phyloP scores from a whole-genome alignment of 2,113 vertebrate genomes.

The Hyperoodon ampullatus region DNA sequence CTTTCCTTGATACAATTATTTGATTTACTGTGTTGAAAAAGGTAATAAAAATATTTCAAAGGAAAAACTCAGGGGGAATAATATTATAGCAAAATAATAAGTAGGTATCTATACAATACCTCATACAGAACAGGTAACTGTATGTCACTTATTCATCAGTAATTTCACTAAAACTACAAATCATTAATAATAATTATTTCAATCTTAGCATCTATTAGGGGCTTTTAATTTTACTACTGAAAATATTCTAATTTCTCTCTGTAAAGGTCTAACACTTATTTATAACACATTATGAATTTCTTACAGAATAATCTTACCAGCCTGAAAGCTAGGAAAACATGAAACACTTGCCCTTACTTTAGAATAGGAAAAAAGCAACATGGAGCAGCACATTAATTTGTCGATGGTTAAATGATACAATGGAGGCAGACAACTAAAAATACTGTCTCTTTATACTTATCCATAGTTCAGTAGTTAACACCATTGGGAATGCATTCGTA shows the following conservation, averaged over 20 bases:
- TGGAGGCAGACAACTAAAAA: neutral
- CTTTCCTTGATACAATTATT: neutral
- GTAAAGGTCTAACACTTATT: neutral
- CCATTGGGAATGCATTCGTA: neutral
- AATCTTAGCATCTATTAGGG: neutral
- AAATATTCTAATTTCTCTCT: conserved; percentile 4
- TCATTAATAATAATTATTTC: neutral
- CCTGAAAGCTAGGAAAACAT: neutral
- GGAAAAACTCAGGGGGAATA: neutral
- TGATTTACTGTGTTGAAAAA: neutral
- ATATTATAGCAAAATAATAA: neutral
- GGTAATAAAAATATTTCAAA: neutral
- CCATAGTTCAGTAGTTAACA: neutral
- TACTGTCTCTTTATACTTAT: neutral
- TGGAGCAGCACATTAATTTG: neutral
- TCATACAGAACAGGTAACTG: neutral
- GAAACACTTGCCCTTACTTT: neutral
- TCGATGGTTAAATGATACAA: neutral
- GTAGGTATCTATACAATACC: neutral
- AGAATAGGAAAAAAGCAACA: neutral
- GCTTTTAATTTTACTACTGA: neutral
- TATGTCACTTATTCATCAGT: neutral
- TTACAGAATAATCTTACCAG: neutral
- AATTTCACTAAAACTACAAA: conserved; percentile 6
- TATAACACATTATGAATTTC: neutral